Base-by-base conservation (phyloP, 2,797 vertebrate genomes). In the Coendou prehensilis region DNA sequence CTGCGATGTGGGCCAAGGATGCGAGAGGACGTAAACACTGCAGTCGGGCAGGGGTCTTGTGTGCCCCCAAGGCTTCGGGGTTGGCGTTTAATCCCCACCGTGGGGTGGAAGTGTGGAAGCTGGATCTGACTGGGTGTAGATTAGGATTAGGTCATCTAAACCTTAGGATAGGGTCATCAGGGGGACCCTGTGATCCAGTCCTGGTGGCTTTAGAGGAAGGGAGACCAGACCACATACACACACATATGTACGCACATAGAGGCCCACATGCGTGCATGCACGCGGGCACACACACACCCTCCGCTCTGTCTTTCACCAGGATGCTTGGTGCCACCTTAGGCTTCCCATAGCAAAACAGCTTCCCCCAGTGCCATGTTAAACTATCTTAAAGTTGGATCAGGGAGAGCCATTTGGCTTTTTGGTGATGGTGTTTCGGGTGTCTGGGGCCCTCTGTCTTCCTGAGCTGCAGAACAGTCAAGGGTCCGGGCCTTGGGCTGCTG, bases 331-430 rank as follows among this genome's bases (percentile, higher is more conserved):
- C 50, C 75, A 41, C 47, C 75, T 54, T 20, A 0, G 22, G 10
- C n/a, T 28, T 50, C 5, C 11, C 9, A 22, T 22, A 17, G n/a
- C 76, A 67, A 57, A 23, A 33, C 4, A 10, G 22, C 26, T 45
- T 41, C 47, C 41, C 17, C 7, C 2, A 30, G 50, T 61, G 7
- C 26, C 22, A 59, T 9, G 22, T 20, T 15, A 50, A 20, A 20
- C 20, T 0, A 52, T 9, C 45, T 54, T n/a, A 5, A 52, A 37
- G 15, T 3, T 8, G 57, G 23, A 13, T 20, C 28, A 1, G 0
- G 20, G 18, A 23, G 37, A 50, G 64, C 9, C 26, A 13, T 7
- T 50, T 30, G 82, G 52, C 15, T 69, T 14, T 14, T 47, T n/a
- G 56, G 23, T 15, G 23, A 23, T 0, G 28, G 7, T 37, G 14